These are phyloP conservation scores for Craseonycteris thonglongyai DNA, from an alignment of 2,113 vertebrate genomes.

Conservation along the genomic window DNA sequence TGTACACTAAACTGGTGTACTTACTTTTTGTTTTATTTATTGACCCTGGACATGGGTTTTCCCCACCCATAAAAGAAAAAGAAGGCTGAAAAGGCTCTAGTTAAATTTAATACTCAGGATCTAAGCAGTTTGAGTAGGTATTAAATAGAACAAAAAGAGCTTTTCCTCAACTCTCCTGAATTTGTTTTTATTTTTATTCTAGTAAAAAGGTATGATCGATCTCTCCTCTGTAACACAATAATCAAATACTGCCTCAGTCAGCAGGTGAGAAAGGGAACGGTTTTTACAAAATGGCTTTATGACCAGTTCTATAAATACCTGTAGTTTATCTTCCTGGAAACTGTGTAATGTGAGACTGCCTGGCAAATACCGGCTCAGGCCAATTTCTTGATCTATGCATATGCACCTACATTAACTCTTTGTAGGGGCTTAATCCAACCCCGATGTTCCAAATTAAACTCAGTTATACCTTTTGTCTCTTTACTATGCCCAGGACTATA, in stretches of 20 bases:
- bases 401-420: background rate
- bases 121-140: background rate
- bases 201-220: background rate
- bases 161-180: conserved; percentile 7
- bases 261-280: conserved; percentile 6
- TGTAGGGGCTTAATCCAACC: rapidly evolving
- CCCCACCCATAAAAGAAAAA: background rate
- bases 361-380: background rate
- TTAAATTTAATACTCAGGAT: conserved; percentile 35
- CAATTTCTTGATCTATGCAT: background rate
- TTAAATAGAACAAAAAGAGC: conserved; percentile 31
- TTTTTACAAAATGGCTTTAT: conserved; percentile 55
- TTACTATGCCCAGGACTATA: background rate
- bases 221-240: background rate
- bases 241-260: conserved; percentile 54
- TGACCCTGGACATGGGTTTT: background rate
- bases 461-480: background rate
- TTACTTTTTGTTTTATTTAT: background rate
- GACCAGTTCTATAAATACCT: conserved; percentile 33
- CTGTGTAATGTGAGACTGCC: background rate
- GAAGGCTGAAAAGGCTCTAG: conserved; percentile 8
- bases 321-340: conserved; percentile 42
- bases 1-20: background rate
- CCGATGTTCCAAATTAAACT: background rate
- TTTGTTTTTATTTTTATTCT: conserved; percentile 61